These are phyloP conservation scores for Stegodyphus mimosarum DNA, from an alignment of 1,140 invertebrate genomes.

Conservation along the genomic window DNA sequence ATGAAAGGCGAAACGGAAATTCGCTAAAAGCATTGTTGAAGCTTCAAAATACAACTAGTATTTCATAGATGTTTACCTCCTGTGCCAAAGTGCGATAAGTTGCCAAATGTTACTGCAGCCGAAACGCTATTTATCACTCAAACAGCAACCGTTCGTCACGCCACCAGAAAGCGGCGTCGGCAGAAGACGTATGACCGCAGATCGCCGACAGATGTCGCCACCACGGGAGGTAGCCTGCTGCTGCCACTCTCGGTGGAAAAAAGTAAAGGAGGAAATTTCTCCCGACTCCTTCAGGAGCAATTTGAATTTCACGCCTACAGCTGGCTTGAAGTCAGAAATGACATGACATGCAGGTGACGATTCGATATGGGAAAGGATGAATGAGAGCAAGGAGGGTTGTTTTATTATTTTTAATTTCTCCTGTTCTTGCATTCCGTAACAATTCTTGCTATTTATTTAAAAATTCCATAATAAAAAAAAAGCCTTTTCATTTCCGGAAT, in stretches of 20 bases:
- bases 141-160: conserved; percentile 52
- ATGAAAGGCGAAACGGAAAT: no score
- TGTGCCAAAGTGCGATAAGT: background rate
- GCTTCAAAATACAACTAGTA: no score
- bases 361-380: background rate
- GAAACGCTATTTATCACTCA: conserved; percentile 31
- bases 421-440: no score
- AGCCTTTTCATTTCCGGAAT: no score
- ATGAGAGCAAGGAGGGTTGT: background rate
- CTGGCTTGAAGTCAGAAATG: conserved; percentile 24
- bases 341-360: background rate
- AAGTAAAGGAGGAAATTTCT: conserved; percentile 22
- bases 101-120: conserved; percentile 6
- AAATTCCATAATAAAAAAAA: no score
- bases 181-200: conserved; percentile 51
- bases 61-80: no score
- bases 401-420: no score
- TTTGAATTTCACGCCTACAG: conserved; percentile 42
- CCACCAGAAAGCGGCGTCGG: conserved; percentile 26
- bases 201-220: conserved; percentile 59
- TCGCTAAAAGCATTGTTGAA: no score
- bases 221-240: conserved; percentile 55
- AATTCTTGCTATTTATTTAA: no score
- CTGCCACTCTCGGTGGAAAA: conserved; percentile 47
- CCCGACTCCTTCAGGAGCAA: background rate